phyloP scores from a whole-genome alignment of 2,888 invertebrate genomes.

The Metacarcinus magister region DNA sequence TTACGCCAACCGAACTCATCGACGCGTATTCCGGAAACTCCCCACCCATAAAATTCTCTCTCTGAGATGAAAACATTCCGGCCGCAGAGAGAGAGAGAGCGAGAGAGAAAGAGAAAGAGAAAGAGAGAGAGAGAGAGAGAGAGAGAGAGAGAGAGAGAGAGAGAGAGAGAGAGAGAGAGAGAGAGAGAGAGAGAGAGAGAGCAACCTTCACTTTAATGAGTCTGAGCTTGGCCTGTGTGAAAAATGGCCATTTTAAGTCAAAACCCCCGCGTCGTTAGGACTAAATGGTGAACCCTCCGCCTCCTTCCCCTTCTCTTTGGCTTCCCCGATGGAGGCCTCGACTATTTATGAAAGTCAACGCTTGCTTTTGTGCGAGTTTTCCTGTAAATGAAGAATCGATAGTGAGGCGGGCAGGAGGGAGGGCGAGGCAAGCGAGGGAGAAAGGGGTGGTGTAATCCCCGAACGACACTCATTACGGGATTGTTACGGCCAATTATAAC shows the following conservation, averaged over 20 bases:
- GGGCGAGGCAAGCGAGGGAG: not conserved
- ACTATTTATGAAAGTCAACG: slow-evolving; percentile 70
- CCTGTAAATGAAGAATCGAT: slow-evolving; percentile 60
- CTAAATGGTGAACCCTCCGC: slow-evolving; percentile 48
- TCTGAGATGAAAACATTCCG: not conserved
- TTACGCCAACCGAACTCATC: slow-evolving; percentile 35
- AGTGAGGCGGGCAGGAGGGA: slow-evolving; percentile 11
- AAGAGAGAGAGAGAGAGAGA: slow-evolving; percentile 49
- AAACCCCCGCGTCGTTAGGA: slow-evolving; percentile 66
- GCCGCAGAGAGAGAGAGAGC: not conserved
- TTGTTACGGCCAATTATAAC: slow-evolving; percentile 45
- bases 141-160: slow-evolving; percentile 47
- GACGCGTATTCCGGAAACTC: slow-evolving; percentile 35
- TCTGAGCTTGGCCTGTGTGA: slow-evolving; percentile 66
- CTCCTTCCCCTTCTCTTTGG: slow-evolving; percentile 4
- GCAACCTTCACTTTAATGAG: slow-evolving; percentile 17
- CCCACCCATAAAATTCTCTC: slow-evolving; percentile 26
- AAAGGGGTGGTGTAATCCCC: slow-evolving; percentile 11
- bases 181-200: slow-evolving; percentile 58
- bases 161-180: slow-evolving; percentile 39
- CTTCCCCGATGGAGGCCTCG: slow-evolving; percentile 39
- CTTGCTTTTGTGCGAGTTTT: slow-evolving; percentile 64
- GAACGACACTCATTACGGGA: slow-evolving; percentile 36
- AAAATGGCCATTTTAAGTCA: slow-evolving; percentile 71
- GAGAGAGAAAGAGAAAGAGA: slow-evolving; percentile 46